Percentiles rank a stretch among this genome's conserved stretches.
Conservation (phyloP, 37 sponge, comb jelly and placozoan genomes). For the Cliona cf. orientalis region DNA sequence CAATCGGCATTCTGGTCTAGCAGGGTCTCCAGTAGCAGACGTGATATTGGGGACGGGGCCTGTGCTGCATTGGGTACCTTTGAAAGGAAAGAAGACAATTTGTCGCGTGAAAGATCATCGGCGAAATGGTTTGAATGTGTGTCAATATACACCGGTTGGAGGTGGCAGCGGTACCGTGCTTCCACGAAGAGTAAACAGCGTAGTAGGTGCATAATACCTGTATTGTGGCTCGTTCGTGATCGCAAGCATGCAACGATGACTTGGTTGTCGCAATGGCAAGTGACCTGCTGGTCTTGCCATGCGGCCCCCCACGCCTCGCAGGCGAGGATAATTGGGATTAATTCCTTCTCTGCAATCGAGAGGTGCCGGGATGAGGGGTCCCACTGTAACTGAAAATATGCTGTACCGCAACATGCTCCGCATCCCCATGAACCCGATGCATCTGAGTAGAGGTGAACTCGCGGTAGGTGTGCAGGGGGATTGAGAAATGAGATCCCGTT, state of each 20-base stretch:
- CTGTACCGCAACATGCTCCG: slow-evolving; percentile 6
- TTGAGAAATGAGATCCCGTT: too few relatives aligned
- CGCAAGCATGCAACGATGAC: too few relatives aligned
- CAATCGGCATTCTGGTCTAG: too few relatives aligned
- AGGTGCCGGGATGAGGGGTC: background rate
- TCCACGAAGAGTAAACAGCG: slow-evolving; percentile 49
- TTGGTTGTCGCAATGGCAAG: too few relatives aligned
- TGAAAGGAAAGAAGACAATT: slow-evolving; percentile 19
- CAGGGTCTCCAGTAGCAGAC: too few relatives aligned
- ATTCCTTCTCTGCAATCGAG: slow-evolving; percentile 5
- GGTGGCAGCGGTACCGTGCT: background rate
- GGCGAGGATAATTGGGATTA: too few relatives aligned
- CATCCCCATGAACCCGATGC: slow-evolving; percentile 33
- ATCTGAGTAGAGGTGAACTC: too few relatives aligned
- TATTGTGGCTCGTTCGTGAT: slow-evolving; percentile 6
- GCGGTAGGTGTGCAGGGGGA: slow-evolving; percentile 14
- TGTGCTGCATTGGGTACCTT: slow-evolving; percentile 20
- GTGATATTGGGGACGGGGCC: too few relatives aligned
- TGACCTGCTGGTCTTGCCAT: too few relatives aligned
- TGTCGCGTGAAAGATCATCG: slow-evolving; percentile 37
- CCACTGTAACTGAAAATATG: background rate
- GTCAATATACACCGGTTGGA: slow-evolving; percentile 4
- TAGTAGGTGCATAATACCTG: slow-evolving; percentile 49
- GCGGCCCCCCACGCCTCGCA: slow-evolving; percentile 5
- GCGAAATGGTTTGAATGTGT: too few relatives aligned